Base-by-base conservation (phyloP, 2,797 vertebrate species). In the Sebastes nivosus region DNA sequence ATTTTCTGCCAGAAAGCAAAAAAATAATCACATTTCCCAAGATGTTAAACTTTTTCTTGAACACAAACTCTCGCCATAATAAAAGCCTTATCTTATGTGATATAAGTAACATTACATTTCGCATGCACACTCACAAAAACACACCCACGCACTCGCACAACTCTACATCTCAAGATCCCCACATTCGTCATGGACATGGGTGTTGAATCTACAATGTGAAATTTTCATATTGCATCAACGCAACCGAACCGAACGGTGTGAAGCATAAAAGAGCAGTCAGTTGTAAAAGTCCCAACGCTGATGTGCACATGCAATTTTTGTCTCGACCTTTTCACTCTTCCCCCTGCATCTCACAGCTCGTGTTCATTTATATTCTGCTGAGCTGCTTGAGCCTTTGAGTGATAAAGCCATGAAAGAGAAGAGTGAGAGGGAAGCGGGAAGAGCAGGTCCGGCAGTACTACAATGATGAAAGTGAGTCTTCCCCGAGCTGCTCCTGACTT, bases 321-420 rank as follows among this genome's bases (percentile, higher is more conserved):
- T 70, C 72, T 61, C 59, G 18, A 84, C 77, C 86, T 76, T 84
- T 84, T 87, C 72, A 69, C 61, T 65, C 80, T 75, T 63, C 64
- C 58, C 57, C 61, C 61, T 50, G 46, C 46, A 55, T 84, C 85
- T 73, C 72, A 79, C 77, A 80, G 78, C 63, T 50, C 78, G 78
- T 81, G 74, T 91, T 88, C 89, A 90, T 93, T 93, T 91, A 90
- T 89, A 92, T 90, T 94, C 89, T 87, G 87, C 91, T 91, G 90
- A 93, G 93, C 91, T 79, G 81, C 90, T 85, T 84, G 82, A 89
- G 90, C 84, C 86, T 88, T 87, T 82, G 84, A 93, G 78, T 90
- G 92, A 92, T 93, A 91, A 93, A 87, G 82, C 88, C 84, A 87
- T 89, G 86, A 91, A 90, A 92, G 88, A 82, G 74, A 55, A 50